Evolutionary conservation across 2,797 vertebrate species (phyloP).

Genomic region (Craterocephalus amniculus): DNA sequence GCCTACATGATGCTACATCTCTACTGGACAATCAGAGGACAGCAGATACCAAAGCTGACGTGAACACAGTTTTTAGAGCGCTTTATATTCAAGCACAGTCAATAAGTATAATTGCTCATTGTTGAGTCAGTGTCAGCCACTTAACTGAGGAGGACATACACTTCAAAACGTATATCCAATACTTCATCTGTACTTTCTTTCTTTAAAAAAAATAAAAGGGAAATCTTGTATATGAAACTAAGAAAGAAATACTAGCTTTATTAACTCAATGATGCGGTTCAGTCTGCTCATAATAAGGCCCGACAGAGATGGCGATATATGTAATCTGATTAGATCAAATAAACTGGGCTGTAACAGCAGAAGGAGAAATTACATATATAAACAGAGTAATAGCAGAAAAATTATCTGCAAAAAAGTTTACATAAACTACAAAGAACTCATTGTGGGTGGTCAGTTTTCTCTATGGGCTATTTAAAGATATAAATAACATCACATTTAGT

Average conservation of each 20-base stretch:
- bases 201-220: background rate
- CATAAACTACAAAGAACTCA: background rate
- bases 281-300: constrained; percentile 7
- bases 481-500: background rate
- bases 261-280: background rate
- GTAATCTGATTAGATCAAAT: constrained; percentile 44
- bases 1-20: constrained; percentile 53
- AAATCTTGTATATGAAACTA: background rate
- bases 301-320: background rate
- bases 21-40: constrained; percentile 50
- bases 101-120: background rate
- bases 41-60: constrained; percentile 6
- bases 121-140: background rate
- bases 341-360: constrained; percentile 28
- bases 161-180: background rate
- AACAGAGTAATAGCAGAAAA: constrained; percentile 11
- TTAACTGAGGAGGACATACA: background rate
- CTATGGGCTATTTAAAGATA: background rate
- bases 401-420: background rate
- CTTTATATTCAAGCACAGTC: background rate
- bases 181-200: background rate
- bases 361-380: constrained; percentile 31
- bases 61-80: background rate
- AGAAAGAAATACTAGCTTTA: background rate
- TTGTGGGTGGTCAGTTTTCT: background rate